These are phyloP conservation scores for Dinothrombium tinctorium DNA, from an alignment of 1,140 invertebrate genomes.

Conservation along the genomic window DNA sequence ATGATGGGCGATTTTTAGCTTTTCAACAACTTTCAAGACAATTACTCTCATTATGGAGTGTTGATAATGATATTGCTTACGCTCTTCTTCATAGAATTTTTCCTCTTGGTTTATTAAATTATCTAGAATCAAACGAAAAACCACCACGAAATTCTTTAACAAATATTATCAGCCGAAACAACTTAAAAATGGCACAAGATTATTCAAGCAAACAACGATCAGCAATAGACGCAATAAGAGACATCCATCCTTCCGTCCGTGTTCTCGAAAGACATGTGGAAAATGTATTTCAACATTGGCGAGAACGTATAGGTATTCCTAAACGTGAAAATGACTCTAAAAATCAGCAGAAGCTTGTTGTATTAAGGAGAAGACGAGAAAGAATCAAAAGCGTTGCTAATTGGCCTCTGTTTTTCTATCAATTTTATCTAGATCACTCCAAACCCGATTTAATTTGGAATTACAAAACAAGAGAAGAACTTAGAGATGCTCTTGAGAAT, in stretches of 20 bases:
- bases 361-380: slow-evolving; percentile 55
- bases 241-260: slow-evolving; percentile 16
- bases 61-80: slow-evolving; percentile 73
- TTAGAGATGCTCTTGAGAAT: slow-evolving; percentile 71
- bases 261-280: slow-evolving; percentile 32
- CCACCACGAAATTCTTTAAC: slow-evolving; percentile 8
- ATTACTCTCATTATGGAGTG: slow-evolving; percentile 91
- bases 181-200: slow-evolving; percentile 13
- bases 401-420: slow-evolving; percentile 81
- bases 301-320: slow-evolving; percentile 38
- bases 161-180: slow-evolving; percentile 9
- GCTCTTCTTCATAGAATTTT: slow-evolving; percentile 64
- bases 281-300: slow-evolving; percentile 68
- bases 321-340: slow-evolving; percentile 23
- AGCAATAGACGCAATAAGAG: slow-evolving; percentile 15
- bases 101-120: slow-evolving; percentile 29
- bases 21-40: slow-evolving; percentile 74
- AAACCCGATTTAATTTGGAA: slow-evolving; percentile 97
- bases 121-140: slow-evolving; percentile 12
- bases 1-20: slow-evolving; percentile 42
- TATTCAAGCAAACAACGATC: background rate
- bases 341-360: slow-evolving; percentile 44
- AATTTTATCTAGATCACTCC: slow-evolving; percentile 81
- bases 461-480: slow-evolving; percentile 88
- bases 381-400: slow-evolving; percentile 76